Evolutionary conservation across 1,140 invertebrate species (phyloP).

Genomic region (Radopholus similis): DNA sequence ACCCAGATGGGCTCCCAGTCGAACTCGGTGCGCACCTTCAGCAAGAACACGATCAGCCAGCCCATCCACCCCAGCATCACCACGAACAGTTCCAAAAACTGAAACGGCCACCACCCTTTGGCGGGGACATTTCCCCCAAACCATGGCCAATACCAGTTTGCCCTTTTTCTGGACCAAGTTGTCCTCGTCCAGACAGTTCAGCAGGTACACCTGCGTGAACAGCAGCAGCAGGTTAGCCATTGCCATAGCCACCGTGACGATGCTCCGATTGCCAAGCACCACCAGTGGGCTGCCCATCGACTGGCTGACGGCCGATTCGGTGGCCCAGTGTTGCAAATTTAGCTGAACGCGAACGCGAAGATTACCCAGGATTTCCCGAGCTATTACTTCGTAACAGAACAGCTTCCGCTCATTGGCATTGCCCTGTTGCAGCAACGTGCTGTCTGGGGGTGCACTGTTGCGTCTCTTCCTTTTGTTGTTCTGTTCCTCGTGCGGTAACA

Average conservation of each 20-base stretch:
- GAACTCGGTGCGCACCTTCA: constrained; percentile 6
- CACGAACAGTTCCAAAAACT: constrained; percentile 15
- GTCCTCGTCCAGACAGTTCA: constrained; percentile 15
- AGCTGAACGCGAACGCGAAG: not conserved
- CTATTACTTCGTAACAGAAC: constrained; percentile 6
- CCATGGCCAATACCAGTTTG: constrained; percentile 3
- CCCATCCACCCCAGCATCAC: constrained; percentile 1
- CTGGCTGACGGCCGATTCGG: not conserved
- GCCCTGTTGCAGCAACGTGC: not conserved
- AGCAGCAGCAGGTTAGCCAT: constrained; percentile 11
- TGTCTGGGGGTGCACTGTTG: too few relatives aligned
- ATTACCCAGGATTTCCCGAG: not conserved
- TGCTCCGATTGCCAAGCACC: constrained; percentile 6
- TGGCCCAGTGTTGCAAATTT: constrained; percentile 4
- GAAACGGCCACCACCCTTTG: not conserved
- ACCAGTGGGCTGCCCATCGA: not conserved
- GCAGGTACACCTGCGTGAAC: constrained; percentile 8
- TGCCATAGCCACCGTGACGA: constrained; percentile 8
- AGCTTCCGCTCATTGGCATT: not conserved
- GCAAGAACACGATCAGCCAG: constrained; percentile 13
- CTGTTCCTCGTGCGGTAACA: not conserved
- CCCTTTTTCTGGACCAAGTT: constrained; percentile 8
- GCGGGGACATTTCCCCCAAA: not conserved
- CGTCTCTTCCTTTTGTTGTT: too few relatives aligned
- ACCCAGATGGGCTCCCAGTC: constrained; percentile 9